Conservation (phyloP, 2,888 invertebrate species). For the Hedya salicella region DNA sequence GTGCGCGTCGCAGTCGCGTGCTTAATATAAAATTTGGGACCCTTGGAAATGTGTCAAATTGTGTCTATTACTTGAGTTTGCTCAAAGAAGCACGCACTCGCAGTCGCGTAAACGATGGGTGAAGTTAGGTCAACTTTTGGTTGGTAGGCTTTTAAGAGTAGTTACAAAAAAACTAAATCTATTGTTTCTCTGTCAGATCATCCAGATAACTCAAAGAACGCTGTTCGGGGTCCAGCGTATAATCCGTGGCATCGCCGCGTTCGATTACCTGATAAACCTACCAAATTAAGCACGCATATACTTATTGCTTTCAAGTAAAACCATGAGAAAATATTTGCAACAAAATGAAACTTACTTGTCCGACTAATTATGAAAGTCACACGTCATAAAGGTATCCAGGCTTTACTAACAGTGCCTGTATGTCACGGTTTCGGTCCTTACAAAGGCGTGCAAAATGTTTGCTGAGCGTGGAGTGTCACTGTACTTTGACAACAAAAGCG, state of each 20-base stretch:
- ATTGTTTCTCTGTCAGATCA: too few relatives aligned
- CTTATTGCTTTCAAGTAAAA: not conserved
- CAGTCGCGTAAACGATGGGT: too few relatives aligned
- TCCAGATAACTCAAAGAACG: too few relatives aligned
- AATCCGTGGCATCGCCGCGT: too few relatives aligned
- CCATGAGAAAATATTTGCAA: not conserved
- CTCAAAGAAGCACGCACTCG: too few relatives aligned
- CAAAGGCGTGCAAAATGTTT: slow-evolving; percentile 28
- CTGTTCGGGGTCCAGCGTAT: too few relatives aligned
- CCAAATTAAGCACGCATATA: too few relatives aligned
- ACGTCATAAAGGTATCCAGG: not conserved
- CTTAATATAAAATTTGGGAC: slow-evolving; percentile 6
- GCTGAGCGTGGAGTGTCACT: slow-evolving; percentile 13
- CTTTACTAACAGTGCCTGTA: not conserved
- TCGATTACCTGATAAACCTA: too few relatives aligned
- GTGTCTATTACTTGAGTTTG: too few relatives aligned
- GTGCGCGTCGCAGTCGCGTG: slow-evolving; percentile 36
- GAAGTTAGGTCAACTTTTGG: too few relatives aligned
- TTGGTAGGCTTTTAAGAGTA: too few relatives aligned
- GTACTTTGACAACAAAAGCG: slow-evolving; percentile 21
- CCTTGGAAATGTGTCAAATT: not conserved
- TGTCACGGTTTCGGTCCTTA: not conserved
- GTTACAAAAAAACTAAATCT: too few relatives aligned
- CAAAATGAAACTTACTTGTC: not conserved
- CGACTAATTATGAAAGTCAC: not conserved